Base-by-base conservation (phyloP, 2,888 invertebrate genomes). In the Drepana falcataria region DNA sequence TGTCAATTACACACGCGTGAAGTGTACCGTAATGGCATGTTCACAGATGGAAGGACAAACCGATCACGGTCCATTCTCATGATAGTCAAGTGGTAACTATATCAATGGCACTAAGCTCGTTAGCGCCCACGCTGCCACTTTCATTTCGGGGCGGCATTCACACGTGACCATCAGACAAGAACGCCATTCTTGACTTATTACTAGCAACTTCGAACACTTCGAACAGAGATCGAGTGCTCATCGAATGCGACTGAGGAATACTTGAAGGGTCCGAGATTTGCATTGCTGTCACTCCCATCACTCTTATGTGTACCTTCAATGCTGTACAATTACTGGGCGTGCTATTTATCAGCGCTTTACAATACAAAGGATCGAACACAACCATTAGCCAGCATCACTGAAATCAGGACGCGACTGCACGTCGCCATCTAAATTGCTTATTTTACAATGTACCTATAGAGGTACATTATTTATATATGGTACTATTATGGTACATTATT, bases 91-190 rank as follows among this genome's bases (percentile, higher is more conserved):
- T 71, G 68, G 71, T 67, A 59, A 66, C 66, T 59, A 59, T 67
- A 71, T 68, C 71, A 65, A 70, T 68, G 69, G 61, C 61, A 61
- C 52, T 53, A 55, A 54, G 60, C 62, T 64, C 66, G 66, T 66
- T 65, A 56, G 61, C 87, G 83, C 90, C 88, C 77, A 89, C 90
- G 87, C 87, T 81, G 56, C 77, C 84, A 87, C 89, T 88, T 84
- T 83, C 86, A 76, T 84, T 83, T 87, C 81, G 81, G 76, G 77
- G 84, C 82, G 73, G 65, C 77, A 65, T 69, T 63, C 80, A 80
- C 81, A 84, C 83, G 83, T 86, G 85, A 84, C 82, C 77, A 71
- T 35, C 71, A 71, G 73, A 75, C 78, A 74, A 76, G 75, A 79
- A 74, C 77, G 76, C 73, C 73, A 79, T 79, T 83, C 81, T 83